These are phyloP conservation scores for Brachyhypopomus gauderio DNA, from an alignment of 2,113 vertebrate genomes.

Conservation along the genomic window DNA sequence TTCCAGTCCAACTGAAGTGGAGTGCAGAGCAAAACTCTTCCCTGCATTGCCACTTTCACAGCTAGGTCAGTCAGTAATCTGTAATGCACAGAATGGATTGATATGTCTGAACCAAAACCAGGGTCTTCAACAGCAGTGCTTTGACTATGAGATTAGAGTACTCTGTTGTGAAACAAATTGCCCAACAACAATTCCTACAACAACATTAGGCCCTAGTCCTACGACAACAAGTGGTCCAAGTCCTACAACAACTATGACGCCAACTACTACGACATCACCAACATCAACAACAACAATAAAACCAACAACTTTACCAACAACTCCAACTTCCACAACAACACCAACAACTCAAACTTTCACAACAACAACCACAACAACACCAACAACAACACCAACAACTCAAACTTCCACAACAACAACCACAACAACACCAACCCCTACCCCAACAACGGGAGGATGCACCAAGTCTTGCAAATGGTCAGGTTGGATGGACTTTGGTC, in stretches of 20 bases:
- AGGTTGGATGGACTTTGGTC: conserved; percentile 43
- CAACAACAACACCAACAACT: neutral
- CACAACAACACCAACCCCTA: neutral
- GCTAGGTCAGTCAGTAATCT: conserved; percentile 58
- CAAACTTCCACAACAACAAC: neutral
- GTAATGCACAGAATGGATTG: conserved; percentile 50
- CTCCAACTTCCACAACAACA: neutral
- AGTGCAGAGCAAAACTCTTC: conserved; percentile 54
- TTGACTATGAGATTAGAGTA: conserved; percentile 61
- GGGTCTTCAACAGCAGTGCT: conserved; percentile 57
- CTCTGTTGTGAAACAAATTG: conserved; percentile 51
- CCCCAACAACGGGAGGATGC: neutral
- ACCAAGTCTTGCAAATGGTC: conserved; percentile 19
- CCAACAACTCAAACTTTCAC: neutral
- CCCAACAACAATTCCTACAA: neutral
- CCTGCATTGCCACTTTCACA: neutral
- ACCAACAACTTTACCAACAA: conserved; percentile 4
- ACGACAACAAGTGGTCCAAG: too few species aligned
- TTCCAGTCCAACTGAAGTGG: conserved; percentile 3
- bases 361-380: neutral
- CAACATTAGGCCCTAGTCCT: too few species aligned
- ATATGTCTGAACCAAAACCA: conserved; percentile 67
- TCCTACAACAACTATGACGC: neutral
- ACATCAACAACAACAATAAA: neutral
- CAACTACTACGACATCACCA: neutral